Conservation (phyloP, 2,797 vertebrate species). For the Pantherophis vulpinus region DNA sequence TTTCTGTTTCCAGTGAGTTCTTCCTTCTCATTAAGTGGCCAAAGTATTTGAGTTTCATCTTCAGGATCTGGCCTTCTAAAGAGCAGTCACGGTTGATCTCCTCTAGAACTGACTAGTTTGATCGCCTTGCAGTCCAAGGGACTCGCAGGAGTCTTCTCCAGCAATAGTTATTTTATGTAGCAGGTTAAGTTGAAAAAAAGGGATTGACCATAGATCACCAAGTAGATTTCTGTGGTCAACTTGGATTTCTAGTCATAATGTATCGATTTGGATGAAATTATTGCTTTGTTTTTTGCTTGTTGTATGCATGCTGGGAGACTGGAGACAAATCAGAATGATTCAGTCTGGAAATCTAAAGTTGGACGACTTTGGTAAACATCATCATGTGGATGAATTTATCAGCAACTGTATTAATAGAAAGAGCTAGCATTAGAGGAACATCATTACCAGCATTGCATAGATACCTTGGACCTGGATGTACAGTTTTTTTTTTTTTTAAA, state of each 20-base stretch:
- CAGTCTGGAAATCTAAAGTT: not conserved
- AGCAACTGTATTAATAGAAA: not conserved
- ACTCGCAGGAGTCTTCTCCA: no score
- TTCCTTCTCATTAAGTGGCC: no score
- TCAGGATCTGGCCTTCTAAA: no score
- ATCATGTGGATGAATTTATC: not conserved
- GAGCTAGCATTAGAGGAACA: not conserved
- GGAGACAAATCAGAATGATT: constrained; percentile 8
- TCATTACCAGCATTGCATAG: not conserved
- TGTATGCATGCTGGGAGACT: not conserved
- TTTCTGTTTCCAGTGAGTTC: no score
- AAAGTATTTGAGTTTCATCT: no score
- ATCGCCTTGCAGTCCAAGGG: no score
- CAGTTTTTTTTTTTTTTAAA: not conserved
- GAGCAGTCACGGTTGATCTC: no score
- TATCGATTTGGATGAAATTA: not conserved
- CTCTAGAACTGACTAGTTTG: no score
- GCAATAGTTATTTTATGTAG: not conserved
- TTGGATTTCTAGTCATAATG: not conserved
- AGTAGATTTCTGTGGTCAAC: not conserved
- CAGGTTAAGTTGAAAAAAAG: not conserved
- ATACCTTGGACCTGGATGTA: not conserved
- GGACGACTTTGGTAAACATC: not conserved
- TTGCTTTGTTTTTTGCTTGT: not conserved
- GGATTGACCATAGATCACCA: not conserved